Evolutionary conservation across 2,113 vertebrate species (phyloP), one percentile per base, ranked within the genome.

Genomic region (Platycercus adscitus): DNA sequence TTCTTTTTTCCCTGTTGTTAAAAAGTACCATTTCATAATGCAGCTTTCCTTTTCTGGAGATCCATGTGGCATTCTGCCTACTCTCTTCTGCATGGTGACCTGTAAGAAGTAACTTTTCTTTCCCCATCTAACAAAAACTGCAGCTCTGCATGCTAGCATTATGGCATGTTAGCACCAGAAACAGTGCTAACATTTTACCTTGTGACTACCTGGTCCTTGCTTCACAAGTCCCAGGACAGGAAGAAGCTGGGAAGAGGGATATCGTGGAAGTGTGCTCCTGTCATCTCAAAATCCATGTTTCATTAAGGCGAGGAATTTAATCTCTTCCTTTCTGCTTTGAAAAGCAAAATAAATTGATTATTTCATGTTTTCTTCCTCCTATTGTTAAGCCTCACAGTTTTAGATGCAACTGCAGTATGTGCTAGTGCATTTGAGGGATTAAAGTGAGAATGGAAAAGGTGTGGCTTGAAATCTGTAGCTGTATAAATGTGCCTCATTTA

Each of bases 1-100:
- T 76, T 85, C 0, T 19, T 76, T 82, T 91, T 17, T 70, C 37
- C 41, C 18, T 73, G 4, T 13, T 28, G 3, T 60, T 70, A 55
- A 52, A 81, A 91, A 43, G 4, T 61, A 17, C 17, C 9, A 39
- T n/a, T 41, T 73, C 52, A 24, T 46, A 56, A 63, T 46, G 49
- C 3, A 61, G 37, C 6, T 8, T 21, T 70, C 63, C 19, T 81
- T 89, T 93, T 47, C 23, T 23, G 53, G 60, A 52, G 41, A 24
- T 84, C 17, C 4, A 17, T 1, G 1, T 0, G 19, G 29, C 1
- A 13, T 47, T 7, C 39, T 68, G 12, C 31, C 23, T 46, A 1
- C 13, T 71, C 81, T 85, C 26, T 83, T 88, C 55, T 37, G 10
- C 37, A 19, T 50, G 39, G 11, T 26, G 13, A 8, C 7, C 35